Percentiles rank a stretch among this genome's conserved stretches.
Conservation (phyloP, 2,797 vertebrate genomes). For the Fringilla coelebs region DNA sequence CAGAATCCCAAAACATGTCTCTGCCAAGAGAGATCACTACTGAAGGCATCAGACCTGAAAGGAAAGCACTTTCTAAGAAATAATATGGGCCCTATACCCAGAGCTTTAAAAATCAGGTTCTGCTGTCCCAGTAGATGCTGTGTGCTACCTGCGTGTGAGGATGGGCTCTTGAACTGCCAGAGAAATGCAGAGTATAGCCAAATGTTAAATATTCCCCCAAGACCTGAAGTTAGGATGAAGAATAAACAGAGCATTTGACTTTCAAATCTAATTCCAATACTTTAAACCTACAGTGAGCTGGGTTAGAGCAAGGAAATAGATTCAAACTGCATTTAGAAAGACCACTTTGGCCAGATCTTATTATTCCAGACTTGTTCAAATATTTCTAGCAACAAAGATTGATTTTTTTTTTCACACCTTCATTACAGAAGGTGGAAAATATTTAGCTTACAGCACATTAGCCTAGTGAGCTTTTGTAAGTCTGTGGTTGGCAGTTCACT, state of each 20-base stretch:
- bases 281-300: background rate
- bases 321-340: background rate
- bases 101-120: background rate
- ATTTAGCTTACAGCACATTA: background rate
- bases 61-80: background rate
- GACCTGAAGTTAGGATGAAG: background rate
- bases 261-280: background rate
- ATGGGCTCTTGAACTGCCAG: background rate
- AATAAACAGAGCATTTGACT: background rate
- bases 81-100: background rate
- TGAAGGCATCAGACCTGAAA: background rate
- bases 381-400: background rate
- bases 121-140: background rate
- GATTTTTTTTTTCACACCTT: background rate
- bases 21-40: background rate
- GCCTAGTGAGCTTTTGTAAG: background rate
- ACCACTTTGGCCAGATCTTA: background rate
- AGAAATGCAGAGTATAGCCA: background rate
- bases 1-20: background rate
- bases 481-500: background rate
- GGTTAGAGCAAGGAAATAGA: background rate
- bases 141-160: background rate
- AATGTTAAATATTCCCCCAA: background rate
- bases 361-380: background rate
- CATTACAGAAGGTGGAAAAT: background rate